These are phyloP conservation scores for Parasteatoda tepidariorum DNA, from an alignment of 1,140 invertebrate species.

Conservation along the genomic window DNA sequence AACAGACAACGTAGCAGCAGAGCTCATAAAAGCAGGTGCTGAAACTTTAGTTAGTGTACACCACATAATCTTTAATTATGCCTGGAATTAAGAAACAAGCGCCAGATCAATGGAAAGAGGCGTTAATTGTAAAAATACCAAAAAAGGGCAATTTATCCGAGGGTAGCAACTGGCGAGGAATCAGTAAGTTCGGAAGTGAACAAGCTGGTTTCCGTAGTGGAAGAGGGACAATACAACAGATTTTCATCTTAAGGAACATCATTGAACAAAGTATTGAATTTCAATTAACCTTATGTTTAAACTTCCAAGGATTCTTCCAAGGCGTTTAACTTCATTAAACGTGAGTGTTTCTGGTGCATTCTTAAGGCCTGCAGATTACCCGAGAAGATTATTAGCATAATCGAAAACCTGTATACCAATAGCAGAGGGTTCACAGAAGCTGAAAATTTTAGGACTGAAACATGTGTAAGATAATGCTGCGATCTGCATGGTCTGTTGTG, in stretches of 20 bases:
- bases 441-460: not conserved
- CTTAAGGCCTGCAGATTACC: not conserved
- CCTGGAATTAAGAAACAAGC: not conserved
- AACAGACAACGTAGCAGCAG: too few species aligned
- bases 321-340: not conserved
- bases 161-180: constrained; percentile 19
- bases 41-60: not conserved
- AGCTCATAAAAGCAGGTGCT: not conserved
- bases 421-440: not conserved
- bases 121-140: not conserved
- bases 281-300: not conserved
- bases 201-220: not conserved
- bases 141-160: not conserved
- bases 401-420: not conserved
- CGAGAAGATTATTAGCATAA: not conserved
- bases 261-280: not conserved
- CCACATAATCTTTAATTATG: not conserved
- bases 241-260: too few species aligned
- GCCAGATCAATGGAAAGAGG: not conserved
- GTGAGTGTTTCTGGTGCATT: not conserved
- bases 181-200: not conserved
- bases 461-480: not conserved
- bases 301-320: not conserved
- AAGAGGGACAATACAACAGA: not conserved
- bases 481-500: not conserved